phyloP scores from a whole-genome alignment of 1,140 invertebrate genomes.

The Meloidogyne floridensis region DNA sequence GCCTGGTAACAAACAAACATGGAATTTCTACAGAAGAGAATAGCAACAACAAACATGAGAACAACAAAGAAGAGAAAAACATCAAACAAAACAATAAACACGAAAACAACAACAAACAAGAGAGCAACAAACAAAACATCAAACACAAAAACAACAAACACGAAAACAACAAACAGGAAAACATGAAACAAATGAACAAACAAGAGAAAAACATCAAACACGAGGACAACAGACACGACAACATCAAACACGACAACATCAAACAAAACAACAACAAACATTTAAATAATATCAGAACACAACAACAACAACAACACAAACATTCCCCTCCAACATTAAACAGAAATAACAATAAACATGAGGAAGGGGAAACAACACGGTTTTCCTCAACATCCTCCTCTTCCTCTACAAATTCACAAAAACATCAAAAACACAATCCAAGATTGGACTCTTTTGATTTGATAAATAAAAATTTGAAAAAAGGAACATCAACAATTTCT shows the following conservation, averaged over 20 bases:
- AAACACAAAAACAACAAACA: background rate
- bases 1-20: constrained; percentile 48
- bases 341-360: background rate
- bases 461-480: constrained; percentile 6
- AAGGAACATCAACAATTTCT: background rate
- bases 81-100: background rate
- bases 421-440: background rate
- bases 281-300: background rate
- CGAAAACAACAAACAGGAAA: background rate
- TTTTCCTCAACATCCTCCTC: background rate
- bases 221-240: background rate
- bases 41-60: background rate
- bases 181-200: background rate
- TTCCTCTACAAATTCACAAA: constrained; percentile 6
- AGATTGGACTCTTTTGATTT: constrained; percentile 2
- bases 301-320: background rate
- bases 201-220: background rate
- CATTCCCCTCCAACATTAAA: background rate
- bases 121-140: background rate
- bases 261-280: background rate
- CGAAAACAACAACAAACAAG: too few species aligned
- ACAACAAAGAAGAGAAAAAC: too few species aligned
- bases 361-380: background rate
- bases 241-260: background rate
- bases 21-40: background rate